phyloP scores from a whole-genome alignment of 2,797 vertebrate species.

The Rousettus madagascariensis region DNA sequence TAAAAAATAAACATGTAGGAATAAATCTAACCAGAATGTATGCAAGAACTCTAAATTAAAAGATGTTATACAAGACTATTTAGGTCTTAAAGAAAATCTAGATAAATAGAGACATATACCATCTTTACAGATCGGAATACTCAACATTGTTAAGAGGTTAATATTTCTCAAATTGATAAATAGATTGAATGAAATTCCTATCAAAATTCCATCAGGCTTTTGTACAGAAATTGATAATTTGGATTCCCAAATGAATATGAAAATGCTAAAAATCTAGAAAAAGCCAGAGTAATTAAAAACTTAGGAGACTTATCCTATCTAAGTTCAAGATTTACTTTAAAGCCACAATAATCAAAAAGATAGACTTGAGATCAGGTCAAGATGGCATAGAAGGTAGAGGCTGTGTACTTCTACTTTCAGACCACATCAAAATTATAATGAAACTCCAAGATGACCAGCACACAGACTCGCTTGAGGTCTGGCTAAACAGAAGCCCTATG shows the following conservation, averaged over 20 bases:
- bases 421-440: too few species aligned
- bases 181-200: not conserved
- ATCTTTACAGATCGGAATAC: not conserved
- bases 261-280: not conserved
- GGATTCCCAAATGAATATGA: not conserved
- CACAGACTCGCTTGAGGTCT: too few species aligned
- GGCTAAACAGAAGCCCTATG: too few species aligned
- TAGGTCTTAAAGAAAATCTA: not conserved
- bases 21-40: conserved; percentile 31
- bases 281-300: not conserved
- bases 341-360: not conserved
- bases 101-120: not conserved
- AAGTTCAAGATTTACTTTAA: not conserved
- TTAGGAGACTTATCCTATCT: not conserved
- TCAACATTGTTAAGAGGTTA: not conserved
- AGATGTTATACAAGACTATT: not conserved
- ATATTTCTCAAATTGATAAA: not conserved
- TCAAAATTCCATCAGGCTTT: not conserved
- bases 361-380: not conserved
- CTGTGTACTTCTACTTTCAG: too few species aligned
- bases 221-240: not conserved
- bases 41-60: not conserved
- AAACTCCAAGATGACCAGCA: too few species aligned
- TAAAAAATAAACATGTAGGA: not conserved
- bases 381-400: too few species aligned